Percentiles rank a stretch among this genome's conserved stretches.
phyloP scores from a whole-genome alignment of 2,888 invertebrate species.

The Apeira syringaria region DNA sequence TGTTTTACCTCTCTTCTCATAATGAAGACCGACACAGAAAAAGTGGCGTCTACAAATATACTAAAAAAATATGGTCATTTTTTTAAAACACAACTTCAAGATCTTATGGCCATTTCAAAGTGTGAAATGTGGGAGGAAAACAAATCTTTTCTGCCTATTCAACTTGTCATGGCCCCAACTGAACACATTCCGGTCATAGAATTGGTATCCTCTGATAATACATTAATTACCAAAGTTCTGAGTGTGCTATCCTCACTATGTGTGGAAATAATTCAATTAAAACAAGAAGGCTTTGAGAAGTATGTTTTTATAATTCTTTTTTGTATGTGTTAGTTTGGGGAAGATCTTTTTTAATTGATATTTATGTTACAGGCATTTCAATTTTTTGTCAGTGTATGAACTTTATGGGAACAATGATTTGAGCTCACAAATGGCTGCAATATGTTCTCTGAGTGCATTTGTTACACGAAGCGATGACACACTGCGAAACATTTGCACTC shows the following conservation, averaged over 20 bases:
- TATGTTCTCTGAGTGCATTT: conserved; percentile 87
- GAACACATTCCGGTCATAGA: conserved; percentile 87
- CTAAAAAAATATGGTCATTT: conserved; percentile 73
- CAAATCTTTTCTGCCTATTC: conserved; percentile 63
- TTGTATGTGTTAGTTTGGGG: no score
- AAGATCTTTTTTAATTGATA: background rate
- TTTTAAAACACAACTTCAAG: conserved; percentile 70
- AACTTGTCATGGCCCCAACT: conserved; percentile 65
- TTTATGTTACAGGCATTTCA: conserved; percentile 71
- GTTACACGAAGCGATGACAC: conserved; percentile 88
- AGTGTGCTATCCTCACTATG: conserved; percentile 91
- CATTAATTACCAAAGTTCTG: conserved; percentile 90
- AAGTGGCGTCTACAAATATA: conserved; percentile 66
- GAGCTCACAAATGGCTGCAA: conserved; percentile 81
- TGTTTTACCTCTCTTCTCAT: no score
- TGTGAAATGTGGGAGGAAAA: conserved; percentile 55
- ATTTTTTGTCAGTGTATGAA: conserved; percentile 86
- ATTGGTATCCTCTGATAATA: conserved; percentile 92
- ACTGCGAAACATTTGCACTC: conserved; percentile 87
- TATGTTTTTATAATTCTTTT: conserved; percentile 42
- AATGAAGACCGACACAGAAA: conserved; percentile 65
- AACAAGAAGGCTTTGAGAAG: conserved; percentile 86
- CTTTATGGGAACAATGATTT: conserved; percentile 82
- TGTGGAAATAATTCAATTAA: conserved; percentile 88
- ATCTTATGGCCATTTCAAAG: conserved; percentile 45